phyloP scores from a whole-genome alignment of 37 sponge, comb jelly and placozoan genomes.

The Chondrosia reniformis region DNA sequence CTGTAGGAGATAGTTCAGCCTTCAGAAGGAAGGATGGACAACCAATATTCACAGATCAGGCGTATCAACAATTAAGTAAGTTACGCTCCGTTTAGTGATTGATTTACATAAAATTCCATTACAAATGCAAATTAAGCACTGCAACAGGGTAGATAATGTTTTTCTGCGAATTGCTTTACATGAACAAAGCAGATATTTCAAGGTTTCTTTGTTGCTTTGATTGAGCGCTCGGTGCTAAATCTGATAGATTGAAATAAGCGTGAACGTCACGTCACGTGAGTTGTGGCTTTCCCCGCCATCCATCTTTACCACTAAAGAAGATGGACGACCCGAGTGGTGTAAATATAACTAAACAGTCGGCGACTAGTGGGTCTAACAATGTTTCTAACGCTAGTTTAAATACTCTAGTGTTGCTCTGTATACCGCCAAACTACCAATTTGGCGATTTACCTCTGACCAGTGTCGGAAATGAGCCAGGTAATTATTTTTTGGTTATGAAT shows the following conservation, averaged over 20 bases:
- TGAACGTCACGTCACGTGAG: constrained; percentile 4
- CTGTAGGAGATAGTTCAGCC: background rate
- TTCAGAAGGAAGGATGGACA: constrained; percentile 13
- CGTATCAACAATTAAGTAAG: background rate
- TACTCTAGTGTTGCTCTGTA: constrained; percentile 9
- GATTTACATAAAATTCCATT: no score
- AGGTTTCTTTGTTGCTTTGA: no score
- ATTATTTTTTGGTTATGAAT: constrained; percentile 24
- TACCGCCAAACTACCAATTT: constrained; percentile 3
- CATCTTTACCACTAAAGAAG: constrained; percentile 5
- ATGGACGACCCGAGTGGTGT: constrained; percentile 14
- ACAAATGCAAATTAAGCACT: no score
- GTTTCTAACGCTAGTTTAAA: no score
- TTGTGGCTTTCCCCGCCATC: constrained; percentile 7
- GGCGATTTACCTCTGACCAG: background rate
- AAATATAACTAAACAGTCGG: constrained; percentile 2
- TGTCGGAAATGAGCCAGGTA: constrained; percentile 6
- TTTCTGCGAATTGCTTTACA: no score
- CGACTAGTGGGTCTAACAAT: background rate
- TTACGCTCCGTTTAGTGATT: no score
- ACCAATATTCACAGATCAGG: background rate
- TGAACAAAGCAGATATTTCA: no score
- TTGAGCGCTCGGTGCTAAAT: no score
- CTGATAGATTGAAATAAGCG: no score
- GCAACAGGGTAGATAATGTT: background rate